A percentile compares a stretch with the other conserved stretches of the same genome.
phyloP scores from a whole-genome alignment of 2,113 vertebrate genomes.

The Barnardius zonarius region DNA sequence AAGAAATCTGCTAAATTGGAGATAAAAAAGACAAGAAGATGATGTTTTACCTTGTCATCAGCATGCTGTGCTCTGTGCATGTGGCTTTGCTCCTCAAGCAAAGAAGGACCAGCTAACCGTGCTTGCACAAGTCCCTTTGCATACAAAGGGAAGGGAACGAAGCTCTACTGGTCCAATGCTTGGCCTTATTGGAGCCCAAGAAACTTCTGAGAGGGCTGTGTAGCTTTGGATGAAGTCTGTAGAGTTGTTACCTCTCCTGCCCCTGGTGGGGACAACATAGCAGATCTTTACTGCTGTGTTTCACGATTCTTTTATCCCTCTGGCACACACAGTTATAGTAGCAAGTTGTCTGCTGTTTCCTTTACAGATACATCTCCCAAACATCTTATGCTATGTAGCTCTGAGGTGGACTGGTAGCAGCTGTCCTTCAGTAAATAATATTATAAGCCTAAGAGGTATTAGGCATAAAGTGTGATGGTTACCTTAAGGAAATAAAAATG shows the following conservation, averaged over 20 bases:
- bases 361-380: neutral
- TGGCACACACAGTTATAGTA: accelerated
- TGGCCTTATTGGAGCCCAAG: neutral
- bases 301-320: neutral
- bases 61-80: neutral
- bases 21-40: neutral
- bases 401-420: neutral
- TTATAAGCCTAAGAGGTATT: neutral
- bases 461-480: neutral
- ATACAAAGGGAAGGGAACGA: accelerated
- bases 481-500: neutral
- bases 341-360: neutral
- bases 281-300: neutral
- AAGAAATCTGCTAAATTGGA: neutral
- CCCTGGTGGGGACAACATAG: neutral
- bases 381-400: neutral
- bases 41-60: neutral
- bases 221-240: neutral
- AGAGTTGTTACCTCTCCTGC: neutral
- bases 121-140: neutral
- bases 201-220: neutral
- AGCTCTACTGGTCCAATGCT: neutral
- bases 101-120: neutral
- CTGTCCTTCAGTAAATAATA: neutral
- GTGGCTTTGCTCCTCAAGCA: neutral